phyloP scores from a whole-genome alignment of 2,113 vertebrate genomes.

The Ifrita kowaldi region DNA sequence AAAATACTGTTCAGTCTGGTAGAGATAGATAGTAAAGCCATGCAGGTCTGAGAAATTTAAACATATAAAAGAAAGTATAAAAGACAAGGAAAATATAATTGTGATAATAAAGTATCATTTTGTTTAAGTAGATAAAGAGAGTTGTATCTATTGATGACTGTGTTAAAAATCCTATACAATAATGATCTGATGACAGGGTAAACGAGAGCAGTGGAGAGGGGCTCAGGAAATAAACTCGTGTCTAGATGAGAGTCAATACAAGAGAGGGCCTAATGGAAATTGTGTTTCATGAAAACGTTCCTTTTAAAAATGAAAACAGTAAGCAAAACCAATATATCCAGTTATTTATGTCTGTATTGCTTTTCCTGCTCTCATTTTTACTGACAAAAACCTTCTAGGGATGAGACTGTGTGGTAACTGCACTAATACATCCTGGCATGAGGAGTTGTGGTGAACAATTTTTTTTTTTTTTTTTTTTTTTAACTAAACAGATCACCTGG shows the following conservation, averaged over 20 bases:
- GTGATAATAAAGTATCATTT: background rate
- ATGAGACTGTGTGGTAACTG: background rate
- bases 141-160: background rate
- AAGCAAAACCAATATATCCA: background rate
- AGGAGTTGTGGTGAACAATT: background rate
- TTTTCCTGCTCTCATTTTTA: background rate
- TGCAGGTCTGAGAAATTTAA: background rate
- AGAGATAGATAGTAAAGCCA: background rate
- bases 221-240: background rate
- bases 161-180: background rate
- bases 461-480: background rate
- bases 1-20: background rate
- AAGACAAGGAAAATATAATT: background rate
- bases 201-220: background rate
- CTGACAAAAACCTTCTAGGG: background rate
- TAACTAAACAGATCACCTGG: background rate
- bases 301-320: background rate
- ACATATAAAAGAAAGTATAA: background rate
- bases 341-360: background rate
- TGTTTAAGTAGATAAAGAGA: background rate
- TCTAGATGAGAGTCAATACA: background rate
- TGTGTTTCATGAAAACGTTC: background rate
- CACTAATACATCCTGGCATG: no score
- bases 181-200: background rate
- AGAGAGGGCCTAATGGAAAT: background rate